Percentiles rank a stretch among this genome's conserved stretches.
Conservation (phyloP, 2,888 invertebrate genomes). For the Heliconius aoede region DNA sequence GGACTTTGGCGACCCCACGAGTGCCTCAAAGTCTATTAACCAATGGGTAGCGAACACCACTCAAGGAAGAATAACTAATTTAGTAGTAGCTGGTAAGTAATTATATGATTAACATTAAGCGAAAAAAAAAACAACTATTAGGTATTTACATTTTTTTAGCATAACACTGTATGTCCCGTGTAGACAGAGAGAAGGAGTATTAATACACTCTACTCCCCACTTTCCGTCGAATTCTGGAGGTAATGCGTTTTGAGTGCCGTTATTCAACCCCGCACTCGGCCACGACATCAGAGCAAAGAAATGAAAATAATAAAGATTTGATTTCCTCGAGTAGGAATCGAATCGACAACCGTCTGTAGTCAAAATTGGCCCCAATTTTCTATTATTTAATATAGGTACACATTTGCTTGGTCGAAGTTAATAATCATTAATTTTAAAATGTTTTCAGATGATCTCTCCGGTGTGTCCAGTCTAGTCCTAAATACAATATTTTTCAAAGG, state of each 20-base stretch:
- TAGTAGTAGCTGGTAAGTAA: conserved; percentile 84
- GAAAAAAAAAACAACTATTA: too few relatives aligned
- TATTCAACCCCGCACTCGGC: too few relatives aligned
- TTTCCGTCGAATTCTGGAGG: too few relatives aligned
- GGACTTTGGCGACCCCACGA: conserved; percentile 84
- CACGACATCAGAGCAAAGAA: too few relatives aligned
- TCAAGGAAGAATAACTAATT: conserved; percentile 86
- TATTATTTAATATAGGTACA: too few relatives aligned
- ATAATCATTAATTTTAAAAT: background rate
- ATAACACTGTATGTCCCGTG: too few relatives aligned
- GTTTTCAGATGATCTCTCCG: conserved; percentile 82
- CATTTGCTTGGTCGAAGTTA: background rate
- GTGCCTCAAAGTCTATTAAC: conserved; percentile 87
- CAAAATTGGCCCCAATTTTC: background rate
- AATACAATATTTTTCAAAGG: conserved; percentile 93
- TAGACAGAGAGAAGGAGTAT: too few relatives aligned
- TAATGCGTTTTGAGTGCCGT: too few relatives aligned
- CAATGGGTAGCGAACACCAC: conserved; percentile 91
- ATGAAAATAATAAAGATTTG: too few relatives aligned
- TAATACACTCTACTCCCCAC: background rate
- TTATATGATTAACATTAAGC: background rate
- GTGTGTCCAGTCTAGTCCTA: conserved; percentile 86
- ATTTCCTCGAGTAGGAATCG: too few relatives aligned
- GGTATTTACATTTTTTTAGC: too few relatives aligned
- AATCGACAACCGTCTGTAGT: too few relatives aligned